phyloP scores from a whole-genome alignment of 2,797 vertebrate species.

The Gobionotothen gibberifrons region DNA sequence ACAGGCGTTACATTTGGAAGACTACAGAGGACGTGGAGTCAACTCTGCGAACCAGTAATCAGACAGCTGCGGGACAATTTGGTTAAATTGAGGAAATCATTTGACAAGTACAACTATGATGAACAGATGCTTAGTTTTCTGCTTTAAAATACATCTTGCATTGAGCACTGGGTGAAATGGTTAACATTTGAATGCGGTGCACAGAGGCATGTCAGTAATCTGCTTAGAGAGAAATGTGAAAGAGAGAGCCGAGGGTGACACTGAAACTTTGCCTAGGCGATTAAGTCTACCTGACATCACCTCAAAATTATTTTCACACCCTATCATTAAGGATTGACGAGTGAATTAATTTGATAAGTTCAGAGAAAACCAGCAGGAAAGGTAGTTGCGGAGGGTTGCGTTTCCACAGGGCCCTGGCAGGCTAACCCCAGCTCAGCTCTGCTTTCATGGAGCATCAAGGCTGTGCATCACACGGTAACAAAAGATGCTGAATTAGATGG shows the following conservation, averaged over 20 bases:
- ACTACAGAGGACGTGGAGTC: constrained; percentile 18
- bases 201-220: constrained; percentile 20
- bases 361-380: constrained; percentile 9
- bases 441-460: constrained; percentile 15
- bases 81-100: constrained; percentile 20
- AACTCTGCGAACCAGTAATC: constrained; percentile 32
- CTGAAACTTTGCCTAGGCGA: neutral
- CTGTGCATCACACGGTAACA: constrained; percentile 18
- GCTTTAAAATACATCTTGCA: constrained; percentile 12
- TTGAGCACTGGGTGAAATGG: constrained; percentile 2
- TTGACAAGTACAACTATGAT: constrained; percentile 5
- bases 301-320: neutral
- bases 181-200: constrained; percentile 3
- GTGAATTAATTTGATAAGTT: neutral
- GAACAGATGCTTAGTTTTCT: constrained; percentile 10
- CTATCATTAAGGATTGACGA: neutral
- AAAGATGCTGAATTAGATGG: constrained; percentile 25
- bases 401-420: constrained; percentile 20
- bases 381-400: constrained; percentile 1
- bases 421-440: constrained; percentile 12
- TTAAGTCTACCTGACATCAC: neutral
- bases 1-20: constrained; percentile 47
- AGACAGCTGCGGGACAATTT: constrained; percentile 15
- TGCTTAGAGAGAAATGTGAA: constrained; percentile 2
- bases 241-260: neutral